Evolutionary conservation across 2,888 invertebrate genomes (phyloP), one percentile per base, ranked within the genome.

Genomic region (Leptopilina syphax): DNA sequence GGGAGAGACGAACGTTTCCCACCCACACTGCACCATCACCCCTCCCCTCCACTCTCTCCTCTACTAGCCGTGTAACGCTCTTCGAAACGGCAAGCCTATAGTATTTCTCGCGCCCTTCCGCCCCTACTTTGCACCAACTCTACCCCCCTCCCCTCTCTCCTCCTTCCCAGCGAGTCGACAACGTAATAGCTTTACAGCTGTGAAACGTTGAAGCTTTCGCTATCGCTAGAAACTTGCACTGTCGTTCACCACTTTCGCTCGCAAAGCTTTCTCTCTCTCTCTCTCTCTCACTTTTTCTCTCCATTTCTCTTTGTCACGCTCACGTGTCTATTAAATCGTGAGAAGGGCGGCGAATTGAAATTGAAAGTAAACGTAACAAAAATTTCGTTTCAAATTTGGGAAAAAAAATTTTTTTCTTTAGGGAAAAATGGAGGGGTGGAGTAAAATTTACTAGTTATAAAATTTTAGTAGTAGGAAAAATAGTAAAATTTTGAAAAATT

Each of bases 171-270:
- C 79, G 77, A 81, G 68, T 78, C 79, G 79, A 76, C 82, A 82
- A 83, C 83, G 85, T 88, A 89, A 89, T 88, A 88, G 89, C 88
- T 89, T 89, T 89, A 89, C 90, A 88, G 89, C 90, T 88, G 88
- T 85, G 88, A 81, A 44, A 84, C 84, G 83, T 81, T 84, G 83
- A 84, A 87, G 91, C 91, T 91, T 91, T 91, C 91, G 90, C 91
- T 91, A 91, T 91, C 90, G 87, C 87, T 87, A 87, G 84, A 83
- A 89, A 90, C 89, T 89, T 89, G 90, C 90, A 88, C 90, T 89
- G 87, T 89, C 90, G 88, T 87, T 88, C 83, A 83, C 83, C 86
- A 90, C 90, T 90, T 89, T 89, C 89, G 86, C 87, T 88, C 82
- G 80, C 85, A 83, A 82, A 81, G 81, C 84, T 86, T 81, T 50